Evolutionary conservation across 30 jellyfish, hydroid and myxozoan genomes (phyloP).

Genomic region (Morbakka virulenta): DNA sequence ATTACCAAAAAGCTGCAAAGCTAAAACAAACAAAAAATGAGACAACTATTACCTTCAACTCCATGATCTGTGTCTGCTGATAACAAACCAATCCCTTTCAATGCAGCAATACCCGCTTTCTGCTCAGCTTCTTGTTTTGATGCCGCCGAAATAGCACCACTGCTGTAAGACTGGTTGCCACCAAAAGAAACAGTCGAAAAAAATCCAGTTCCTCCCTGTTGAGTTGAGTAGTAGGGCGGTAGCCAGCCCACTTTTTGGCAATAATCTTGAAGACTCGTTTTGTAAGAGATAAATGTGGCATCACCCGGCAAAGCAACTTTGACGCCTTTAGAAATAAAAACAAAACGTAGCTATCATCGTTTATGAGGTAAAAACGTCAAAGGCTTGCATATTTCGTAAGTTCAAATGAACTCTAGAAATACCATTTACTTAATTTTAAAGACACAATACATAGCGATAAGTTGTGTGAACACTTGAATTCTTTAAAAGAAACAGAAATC

Average conservation of each 20-base stretch:
- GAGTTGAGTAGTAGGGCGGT: constrained; percentile 78
- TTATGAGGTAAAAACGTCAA: not conserved
- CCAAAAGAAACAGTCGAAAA: constrained; percentile 76
- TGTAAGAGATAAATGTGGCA: constrained; percentile 92
- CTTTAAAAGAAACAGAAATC: too few species aligned
- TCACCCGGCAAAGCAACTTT: constrained; percentile 98
- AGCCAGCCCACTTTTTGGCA: constrained; percentile 96
- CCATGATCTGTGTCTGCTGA: constrained; percentile 54
- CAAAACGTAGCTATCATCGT: not conserved
- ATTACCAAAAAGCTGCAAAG: not conserved
- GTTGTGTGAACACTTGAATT: too few species aligned
- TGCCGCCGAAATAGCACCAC: constrained; percentile 80
- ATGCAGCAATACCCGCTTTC: constrained; percentile 87
- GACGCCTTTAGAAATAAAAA: constrained; percentile 22
- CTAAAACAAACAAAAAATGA: not conserved
- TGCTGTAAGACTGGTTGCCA: constrained; percentile 64
- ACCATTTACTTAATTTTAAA: too few species aligned
- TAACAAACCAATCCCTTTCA: constrained; percentile 76
- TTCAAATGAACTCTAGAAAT: too few species aligned
- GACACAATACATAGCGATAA: too few species aligned
- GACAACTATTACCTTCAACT: constrained; percentile 49
- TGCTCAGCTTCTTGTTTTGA: constrained; percentile 92
- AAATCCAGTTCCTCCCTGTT: constrained; percentile 60
- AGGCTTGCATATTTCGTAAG: too few species aligned
- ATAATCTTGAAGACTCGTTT: constrained; percentile 94